Base-by-base conservation (phyloP, 2,888 invertebrate species). In the Pristionchus entomophagus region DNA sequence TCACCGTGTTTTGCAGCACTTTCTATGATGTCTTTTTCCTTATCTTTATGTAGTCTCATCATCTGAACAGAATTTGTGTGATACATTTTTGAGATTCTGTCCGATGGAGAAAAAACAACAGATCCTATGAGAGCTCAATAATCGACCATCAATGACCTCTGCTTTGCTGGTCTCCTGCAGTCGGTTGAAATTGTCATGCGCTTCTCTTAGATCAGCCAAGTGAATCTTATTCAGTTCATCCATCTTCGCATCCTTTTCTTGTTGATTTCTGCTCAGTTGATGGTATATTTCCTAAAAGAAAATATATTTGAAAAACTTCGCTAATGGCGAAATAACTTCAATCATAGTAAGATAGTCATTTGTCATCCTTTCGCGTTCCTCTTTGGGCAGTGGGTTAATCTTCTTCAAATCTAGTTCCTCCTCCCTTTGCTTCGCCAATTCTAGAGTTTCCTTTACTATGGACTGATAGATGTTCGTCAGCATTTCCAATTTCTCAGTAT, bases 181-280 rank as follows among this genome's bases (percentile, higher is more conserved):
- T 41, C 41, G n/a, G n/a, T 41, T 73, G 73, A 41, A 73, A 2
- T 73, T 41, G 6, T 73, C 73, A 10, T 73, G 73, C 12, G 73
- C 73, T n/a, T 41, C 41, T n/a, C n/a, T 73, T 41, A 73, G 41
- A 10, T 73, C 73, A n/a, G 6, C 41, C 6, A 38, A 12, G n/a
- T 73, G 73, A 12, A 41, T 41, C 41, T 73, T 41, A 41, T 73
- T 38, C 38, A 73, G 35, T 41, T 38, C 73, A 73, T 73, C 73
- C 41, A 73, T n/a, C 41, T 73, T 73, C 17, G 73, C 41, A 6
- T 73, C 41, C 35, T 38, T 41, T 3, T 73, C 73, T 35, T 17
- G 32, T 2, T 65, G 35, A 35, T 35, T 65, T 17, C 17, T 35
- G 14, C 65, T 35, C 2, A 65, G 65, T 19, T 65, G 32, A 10